Evolutionary conservation across 2,888 invertebrate genomes (phyloP).

Genomic region (Rotaria socialis): DNA sequence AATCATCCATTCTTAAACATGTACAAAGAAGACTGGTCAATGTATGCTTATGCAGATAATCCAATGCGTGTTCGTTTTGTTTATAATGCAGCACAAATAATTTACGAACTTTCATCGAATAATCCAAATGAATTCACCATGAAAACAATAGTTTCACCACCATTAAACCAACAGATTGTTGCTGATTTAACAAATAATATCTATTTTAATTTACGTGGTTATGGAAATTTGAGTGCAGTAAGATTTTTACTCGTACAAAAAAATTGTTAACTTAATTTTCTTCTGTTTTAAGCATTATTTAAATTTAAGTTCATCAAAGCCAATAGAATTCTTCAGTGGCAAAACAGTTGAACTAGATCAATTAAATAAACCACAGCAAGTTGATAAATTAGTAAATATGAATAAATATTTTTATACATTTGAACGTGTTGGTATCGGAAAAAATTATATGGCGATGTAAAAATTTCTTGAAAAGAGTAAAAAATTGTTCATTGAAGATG

Average conservation of each 20-base stretch:
- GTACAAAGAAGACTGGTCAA: not conserved
- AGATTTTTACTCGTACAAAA: not conserved
- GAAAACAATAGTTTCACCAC: not conserved
- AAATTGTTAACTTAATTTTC: not conserved
- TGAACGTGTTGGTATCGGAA: not conserved
- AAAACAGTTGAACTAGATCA: not conserved
- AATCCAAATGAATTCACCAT: not conserved
- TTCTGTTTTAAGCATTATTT: not conserved
- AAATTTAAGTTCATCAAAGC: not conserved
- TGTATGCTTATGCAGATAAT: not conserved
- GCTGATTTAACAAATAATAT: slow-evolving; percentile 27
- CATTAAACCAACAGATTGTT: not conserved
- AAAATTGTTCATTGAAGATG: not conserved
- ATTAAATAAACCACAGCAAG: not conserved
- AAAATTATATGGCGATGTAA: not conserved
- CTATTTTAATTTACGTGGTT: slow-evolving; percentile 33
- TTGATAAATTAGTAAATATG: not conserved
- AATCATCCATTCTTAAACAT: not conserved
- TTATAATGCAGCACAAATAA: not conserved
- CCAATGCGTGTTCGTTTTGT: slow-evolving; percentile 14
- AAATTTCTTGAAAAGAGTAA: not conserved
- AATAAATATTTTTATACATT: not conserved
- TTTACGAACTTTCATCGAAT: not conserved
- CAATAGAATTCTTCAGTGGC: not conserved
- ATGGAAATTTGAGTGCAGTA: not conserved